Evolutionary conservation across 1,140 invertebrate species (phyloP).

Genomic region (Neodiprion fabricii): DNA sequence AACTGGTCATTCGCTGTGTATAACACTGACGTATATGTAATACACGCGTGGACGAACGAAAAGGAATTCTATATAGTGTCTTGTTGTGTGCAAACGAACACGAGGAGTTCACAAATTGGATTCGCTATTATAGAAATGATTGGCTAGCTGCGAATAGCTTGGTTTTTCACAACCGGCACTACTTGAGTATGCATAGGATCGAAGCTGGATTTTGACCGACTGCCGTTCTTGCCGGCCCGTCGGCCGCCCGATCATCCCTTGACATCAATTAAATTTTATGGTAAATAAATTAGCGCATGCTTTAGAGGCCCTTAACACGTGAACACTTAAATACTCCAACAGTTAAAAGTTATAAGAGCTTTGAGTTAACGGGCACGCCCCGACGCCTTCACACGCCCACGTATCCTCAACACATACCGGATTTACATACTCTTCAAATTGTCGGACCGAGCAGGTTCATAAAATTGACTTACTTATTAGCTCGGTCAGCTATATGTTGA

Average conservation of each 20-base stretch:
- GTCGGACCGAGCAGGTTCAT: background rate
- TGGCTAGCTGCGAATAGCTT: background rate
- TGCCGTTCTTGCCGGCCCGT: background rate
- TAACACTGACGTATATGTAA: too few relatives aligned
- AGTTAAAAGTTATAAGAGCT: slow-evolving; percentile 8
- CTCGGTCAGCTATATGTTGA: background rate
- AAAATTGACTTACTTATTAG: slow-evolving; percentile 6
- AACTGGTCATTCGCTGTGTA: background rate
- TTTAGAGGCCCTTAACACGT: slow-evolving; percentile 4
- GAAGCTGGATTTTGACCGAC: background rate
- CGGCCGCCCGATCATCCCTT: background rate
- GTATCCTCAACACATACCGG: background rate
- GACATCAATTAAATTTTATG: slow-evolving; percentile 5
- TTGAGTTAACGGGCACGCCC: background rate
- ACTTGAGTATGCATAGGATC: slow-evolving; percentile 1
- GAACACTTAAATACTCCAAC: slow-evolving; percentile 1
- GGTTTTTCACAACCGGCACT: background rate
- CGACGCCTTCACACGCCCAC: slow-evolving; percentile 2
- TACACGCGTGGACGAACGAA: too few relatives aligned
- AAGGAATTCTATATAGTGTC: background rate
- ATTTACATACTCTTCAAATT: slow-evolving; percentile 4
- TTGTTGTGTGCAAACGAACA: background rate
- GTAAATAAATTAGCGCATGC: slow-evolving; percentile 5
- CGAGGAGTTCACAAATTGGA: slow-evolving; percentile 1
- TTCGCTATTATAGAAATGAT: background rate